Conservation (phyloP, 2,113 vertebrate species). For the Procavia capensis region DNA sequence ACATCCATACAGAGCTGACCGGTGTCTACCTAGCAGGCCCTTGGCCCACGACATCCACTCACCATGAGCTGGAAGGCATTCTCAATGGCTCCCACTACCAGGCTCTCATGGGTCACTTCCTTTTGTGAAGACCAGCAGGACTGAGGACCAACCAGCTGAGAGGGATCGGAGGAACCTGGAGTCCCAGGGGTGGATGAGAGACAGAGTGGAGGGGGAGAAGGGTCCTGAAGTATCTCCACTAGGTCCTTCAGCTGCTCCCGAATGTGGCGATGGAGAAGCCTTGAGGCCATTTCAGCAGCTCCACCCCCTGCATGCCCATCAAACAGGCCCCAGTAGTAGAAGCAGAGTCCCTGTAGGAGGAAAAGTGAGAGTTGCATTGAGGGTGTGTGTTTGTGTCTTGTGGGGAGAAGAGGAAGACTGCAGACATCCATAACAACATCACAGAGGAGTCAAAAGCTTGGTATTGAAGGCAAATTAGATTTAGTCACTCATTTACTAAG, state of each 20-base stretch:
- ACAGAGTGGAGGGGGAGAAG: conserved; percentile 90
- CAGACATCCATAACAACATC: neutral
- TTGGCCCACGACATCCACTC: conserved; percentile 12
- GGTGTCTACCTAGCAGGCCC: neutral
- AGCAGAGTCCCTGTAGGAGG: conserved; percentile 86
- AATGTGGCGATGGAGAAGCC: conserved; percentile 94
- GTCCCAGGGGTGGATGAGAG: conserved; percentile 82
- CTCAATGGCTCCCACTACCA: conserved; percentile 97
- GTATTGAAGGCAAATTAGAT: conserved; percentile 16
- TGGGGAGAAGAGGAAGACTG: neutral
- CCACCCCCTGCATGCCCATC: conserved; percentile 96
- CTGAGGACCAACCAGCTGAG: conserved; percentile 69
- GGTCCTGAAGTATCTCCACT: conserved; percentile 93
- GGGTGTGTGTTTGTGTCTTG: neutral
- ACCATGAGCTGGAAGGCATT: conserved; percentile 98
- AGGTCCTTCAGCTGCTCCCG: conserved; percentile 94
- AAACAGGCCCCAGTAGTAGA: conserved; percentile 97
- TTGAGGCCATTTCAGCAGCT: conserved; percentile 94
- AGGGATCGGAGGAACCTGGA: conserved; percentile 47
- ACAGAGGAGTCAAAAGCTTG: neutral
- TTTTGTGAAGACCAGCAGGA: conserved; percentile 96
- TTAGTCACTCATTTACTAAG: conserved; percentile 35
- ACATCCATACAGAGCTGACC: neutral
- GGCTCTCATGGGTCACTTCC: conserved; percentile 92
- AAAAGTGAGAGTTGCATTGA: neutral